Conservation (phyloP, 2,888 invertebrate genomes). For the Tenodera sinensis region DNA sequence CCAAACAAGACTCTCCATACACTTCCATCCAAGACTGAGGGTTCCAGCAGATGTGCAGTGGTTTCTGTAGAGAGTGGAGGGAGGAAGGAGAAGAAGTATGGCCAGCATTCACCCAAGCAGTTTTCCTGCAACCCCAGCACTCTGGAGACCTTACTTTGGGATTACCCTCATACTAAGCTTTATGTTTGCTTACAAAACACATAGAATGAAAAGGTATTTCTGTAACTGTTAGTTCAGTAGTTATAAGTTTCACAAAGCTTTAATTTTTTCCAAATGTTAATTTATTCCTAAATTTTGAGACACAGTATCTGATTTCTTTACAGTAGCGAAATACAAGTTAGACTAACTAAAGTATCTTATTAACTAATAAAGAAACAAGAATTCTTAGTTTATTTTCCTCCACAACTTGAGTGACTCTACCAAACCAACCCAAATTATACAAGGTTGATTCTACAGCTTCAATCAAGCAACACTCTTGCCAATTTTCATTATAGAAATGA, state of each 20-base stretch:
- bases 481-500: neutral
- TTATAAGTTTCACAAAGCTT: no score
- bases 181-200: no score
- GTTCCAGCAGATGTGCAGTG: no score
- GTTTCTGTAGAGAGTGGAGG: no score
- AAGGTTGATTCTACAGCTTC: neutral
- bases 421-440: neutral
- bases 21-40: no score
- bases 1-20: no score
- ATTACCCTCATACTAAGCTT: no score
- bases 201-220: neutral
- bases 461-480: neutral
- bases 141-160: no score
- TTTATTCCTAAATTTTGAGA: conserved; percentile 22
- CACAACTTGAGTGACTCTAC: conserved; percentile 2
- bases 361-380: conserved; percentile 15
- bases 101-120: no score
- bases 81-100: no score
- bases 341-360: conserved; percentile 24
- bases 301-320: conserved; percentile 25
- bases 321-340: conserved; percentile 31
- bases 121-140: no score
- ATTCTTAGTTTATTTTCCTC: neutral
- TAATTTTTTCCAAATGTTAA: conserved; percentile 15
- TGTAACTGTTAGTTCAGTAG: no score